Conservation (phyloP, 2,797 vertebrate genomes). For the Gambelia wislizenii region DNA sequence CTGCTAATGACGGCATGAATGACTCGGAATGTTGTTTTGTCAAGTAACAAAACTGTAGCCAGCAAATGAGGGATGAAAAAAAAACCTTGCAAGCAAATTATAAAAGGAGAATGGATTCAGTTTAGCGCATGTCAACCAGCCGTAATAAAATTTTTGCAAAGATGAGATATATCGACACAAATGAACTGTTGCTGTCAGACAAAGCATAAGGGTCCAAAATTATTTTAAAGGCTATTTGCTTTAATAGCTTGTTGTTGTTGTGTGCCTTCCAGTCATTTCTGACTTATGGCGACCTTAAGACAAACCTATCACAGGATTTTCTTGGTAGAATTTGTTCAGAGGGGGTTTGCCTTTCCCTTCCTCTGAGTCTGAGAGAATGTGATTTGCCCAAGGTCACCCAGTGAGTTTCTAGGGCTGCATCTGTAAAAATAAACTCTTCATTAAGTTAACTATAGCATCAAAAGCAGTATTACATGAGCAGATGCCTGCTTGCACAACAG, state of each 20-base stretch:
- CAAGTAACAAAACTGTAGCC: constrained; percentile 70
- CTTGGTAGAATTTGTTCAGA: no score
- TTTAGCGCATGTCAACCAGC: constrained; percentile 37
- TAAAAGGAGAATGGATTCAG: constrained; percentile 63
- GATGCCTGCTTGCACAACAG: background rate
- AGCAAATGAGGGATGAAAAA: constrained; percentile 71
- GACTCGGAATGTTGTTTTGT: constrained; percentile 68
- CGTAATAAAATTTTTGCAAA: constrained; percentile 31
- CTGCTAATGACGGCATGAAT: constrained; percentile 71
- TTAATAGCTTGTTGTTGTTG: background rate
- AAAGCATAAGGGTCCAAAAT: background rate
- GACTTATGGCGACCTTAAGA: no score
- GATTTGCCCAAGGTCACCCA: no score
- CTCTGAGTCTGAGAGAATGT: no score
- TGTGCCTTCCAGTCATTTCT: no score
- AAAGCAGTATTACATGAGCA: background rate
- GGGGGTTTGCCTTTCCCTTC: no score
- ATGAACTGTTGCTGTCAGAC: background rate
- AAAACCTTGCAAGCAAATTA: constrained; percentile 66
- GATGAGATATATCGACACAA: background rate
- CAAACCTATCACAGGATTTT: no score
- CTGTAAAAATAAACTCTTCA: background rate
- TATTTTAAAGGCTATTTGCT: background rate
- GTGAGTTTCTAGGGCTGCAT: background rate
- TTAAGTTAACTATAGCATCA: background rate